phyloP scores from a whole-genome alignment of 2,113 vertebrate genomes.

The Neogobius melanostomus region DNA sequence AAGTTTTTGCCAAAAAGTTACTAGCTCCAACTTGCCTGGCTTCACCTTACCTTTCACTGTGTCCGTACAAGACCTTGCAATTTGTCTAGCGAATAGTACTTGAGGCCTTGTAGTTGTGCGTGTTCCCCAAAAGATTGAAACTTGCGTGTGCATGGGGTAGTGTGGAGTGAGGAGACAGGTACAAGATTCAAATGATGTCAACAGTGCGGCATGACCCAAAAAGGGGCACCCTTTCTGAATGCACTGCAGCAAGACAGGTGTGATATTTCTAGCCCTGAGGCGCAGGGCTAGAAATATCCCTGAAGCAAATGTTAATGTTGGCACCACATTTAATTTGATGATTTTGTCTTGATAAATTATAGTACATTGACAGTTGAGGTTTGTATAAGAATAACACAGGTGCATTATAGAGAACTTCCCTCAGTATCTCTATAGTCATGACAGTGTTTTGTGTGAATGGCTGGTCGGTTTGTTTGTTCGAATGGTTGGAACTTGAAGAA shows the following conservation, averaged over 20 bases:
- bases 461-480: too few relatives aligned
- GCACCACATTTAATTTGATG: neutral
- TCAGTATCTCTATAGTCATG: too few relatives aligned
- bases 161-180: neutral
- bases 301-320: conserved; percentile 2
- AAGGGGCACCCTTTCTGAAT: neutral
- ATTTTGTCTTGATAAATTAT: neutral
- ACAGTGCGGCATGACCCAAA: conserved; percentile 1
- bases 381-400: neutral
- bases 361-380: neutral
- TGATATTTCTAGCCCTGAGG: neutral
- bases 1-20: conserved; percentile 26
- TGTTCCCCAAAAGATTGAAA: conserved; percentile 3
- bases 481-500: too few relatives aligned
- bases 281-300: too few relatives aligned
- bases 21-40: conserved; percentile 3
- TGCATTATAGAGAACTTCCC: neutral
- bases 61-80: conserved; percentile 1
- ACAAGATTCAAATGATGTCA: conserved; percentile 23
- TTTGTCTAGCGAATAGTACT: conserved; percentile 29
- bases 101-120: conserved; percentile 5
- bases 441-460: too few relatives aligned
- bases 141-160: neutral
- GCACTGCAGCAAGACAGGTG: neutral
- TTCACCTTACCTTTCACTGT: neutral